phyloP scores from a whole-genome alignment of 2,113 vertebrate species.

The Mellivora capensis region DNA sequence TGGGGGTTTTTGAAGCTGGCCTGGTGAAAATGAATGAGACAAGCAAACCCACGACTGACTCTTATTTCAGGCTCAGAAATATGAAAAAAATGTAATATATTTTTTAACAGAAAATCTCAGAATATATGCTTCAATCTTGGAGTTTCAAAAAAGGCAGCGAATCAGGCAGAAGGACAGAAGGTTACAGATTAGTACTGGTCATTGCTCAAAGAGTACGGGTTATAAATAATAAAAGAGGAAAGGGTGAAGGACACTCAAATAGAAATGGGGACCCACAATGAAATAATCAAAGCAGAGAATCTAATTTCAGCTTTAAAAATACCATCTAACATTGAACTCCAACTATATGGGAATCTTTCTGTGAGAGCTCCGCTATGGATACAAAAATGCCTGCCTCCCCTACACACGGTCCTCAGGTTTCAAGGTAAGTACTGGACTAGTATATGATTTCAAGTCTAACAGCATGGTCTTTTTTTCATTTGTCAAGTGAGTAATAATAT shows the following conservation, averaged over 20 bases:
- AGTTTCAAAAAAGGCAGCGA: conserved; percentile 96
- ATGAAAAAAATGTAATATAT: conserved; percentile 88
- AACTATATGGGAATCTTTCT: conserved; percentile 30
- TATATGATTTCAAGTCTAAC: neutral
- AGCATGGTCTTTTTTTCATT: neutral
- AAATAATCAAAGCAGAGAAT: conserved; percentile 95
- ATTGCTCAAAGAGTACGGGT: conserved; percentile 97
- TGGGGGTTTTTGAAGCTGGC: conserved; percentile 63
- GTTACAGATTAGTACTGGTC: conserved; percentile 99
- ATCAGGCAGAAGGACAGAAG: conserved; percentile 99
- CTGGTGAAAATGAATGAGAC: conserved; percentile 85
- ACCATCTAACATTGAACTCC: conserved; percentile 82
- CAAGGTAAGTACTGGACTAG: neutral
- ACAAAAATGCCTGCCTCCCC: neutral
- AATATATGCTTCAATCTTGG: conserved; percentile 92
- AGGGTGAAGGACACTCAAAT: conserved; percentile 94
- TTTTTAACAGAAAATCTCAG: conserved; percentile 84
- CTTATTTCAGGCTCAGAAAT: conserved; percentile 90
- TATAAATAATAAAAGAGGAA: conserved; percentile 99
- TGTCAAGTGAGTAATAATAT: neutral
- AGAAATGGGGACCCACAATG: conserved; percentile 89
- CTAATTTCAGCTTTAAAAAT: conserved; percentile 94
- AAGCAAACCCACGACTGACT: conserved; percentile 82
- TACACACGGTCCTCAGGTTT: neutral
- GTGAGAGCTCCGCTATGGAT: conserved; percentile 34